Percentiles rank a stretch among this genome's conserved stretches.
These are phyloP conservation scores for Rissa tridactyla DNA, from an alignment of 2,113 vertebrate species.

Conservation along the genomic window DNA sequence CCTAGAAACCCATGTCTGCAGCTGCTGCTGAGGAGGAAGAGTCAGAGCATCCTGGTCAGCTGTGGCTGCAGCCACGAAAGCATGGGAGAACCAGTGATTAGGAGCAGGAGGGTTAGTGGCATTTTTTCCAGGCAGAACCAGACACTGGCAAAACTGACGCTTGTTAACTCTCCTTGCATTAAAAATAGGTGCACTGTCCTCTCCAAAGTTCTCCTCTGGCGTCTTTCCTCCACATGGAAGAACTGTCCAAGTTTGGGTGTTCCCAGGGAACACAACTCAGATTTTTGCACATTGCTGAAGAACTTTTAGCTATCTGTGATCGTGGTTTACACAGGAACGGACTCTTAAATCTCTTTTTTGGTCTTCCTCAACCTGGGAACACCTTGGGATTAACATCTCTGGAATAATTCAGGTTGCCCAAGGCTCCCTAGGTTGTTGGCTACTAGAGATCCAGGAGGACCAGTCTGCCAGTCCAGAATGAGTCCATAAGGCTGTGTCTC, in stretches of 20 bases:
- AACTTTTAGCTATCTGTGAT: background rate
- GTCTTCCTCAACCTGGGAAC: background rate
- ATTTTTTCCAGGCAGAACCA: background rate
- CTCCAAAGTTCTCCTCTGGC: background rate
- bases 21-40: background rate
- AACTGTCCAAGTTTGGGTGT: background rate
- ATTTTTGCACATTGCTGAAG: background rate
- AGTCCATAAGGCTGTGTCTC: background rate
- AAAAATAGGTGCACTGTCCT: background rate
- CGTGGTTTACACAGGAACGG: background rate
- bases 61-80: background rate
- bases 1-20: background rate
- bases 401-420: background rate
- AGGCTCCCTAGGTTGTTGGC: background rate
- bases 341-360: background rate
- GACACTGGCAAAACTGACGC: background rate
- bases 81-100: background rate
- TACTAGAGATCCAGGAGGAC: background rate
- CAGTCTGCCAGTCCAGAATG: background rate
- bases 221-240: background rate
- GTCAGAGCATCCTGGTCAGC: background rate
- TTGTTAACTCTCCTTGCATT: background rate
- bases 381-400: background rate
- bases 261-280: background rate
- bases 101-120: background rate